Conservation (phyloP, 2,113 vertebrate genomes). For the Notechis scutatus region DNA sequence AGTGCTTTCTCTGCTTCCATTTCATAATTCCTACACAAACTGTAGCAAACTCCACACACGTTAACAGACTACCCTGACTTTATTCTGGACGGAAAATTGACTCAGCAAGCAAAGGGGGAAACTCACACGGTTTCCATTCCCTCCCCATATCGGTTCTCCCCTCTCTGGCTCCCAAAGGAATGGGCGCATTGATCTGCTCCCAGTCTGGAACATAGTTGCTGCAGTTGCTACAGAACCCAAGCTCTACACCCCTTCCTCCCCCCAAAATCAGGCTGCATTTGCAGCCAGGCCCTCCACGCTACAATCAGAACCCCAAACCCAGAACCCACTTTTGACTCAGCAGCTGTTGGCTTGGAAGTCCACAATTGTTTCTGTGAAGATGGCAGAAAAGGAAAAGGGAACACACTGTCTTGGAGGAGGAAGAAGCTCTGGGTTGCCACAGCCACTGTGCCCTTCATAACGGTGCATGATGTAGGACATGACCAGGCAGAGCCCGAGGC, state of each 20-base stretch:
- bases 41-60: background rate
- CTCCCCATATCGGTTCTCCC: background rate
- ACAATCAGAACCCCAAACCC: background rate
- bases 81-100: background rate
- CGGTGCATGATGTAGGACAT: accelerated
- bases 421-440: accelerated
- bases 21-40: background rate
- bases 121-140: accelerated
- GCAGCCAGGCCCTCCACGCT: accelerated
- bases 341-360: accelerated
- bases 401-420: background rate
- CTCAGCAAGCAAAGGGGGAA: slow-evolving; percentile 11
- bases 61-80: slow-evolving; percentile 13
- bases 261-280: accelerated
- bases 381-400: accelerated
- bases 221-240: background rate
- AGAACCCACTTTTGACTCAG: background rate
- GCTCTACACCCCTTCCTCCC: accelerated
- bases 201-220: background rate
- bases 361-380: accelerated
- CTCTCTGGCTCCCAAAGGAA: accelerated
- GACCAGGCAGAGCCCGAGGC: too few relatives aligned
- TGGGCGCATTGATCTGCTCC: background rate
- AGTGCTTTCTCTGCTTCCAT: slow-evolving; percentile 2
- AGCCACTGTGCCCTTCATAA: accelerated